Percentiles rank a stretch among this genome's conserved stretches.
Conservation (phyloP, 2,113 vertebrate species). For the Microtus oregoni region DNA sequence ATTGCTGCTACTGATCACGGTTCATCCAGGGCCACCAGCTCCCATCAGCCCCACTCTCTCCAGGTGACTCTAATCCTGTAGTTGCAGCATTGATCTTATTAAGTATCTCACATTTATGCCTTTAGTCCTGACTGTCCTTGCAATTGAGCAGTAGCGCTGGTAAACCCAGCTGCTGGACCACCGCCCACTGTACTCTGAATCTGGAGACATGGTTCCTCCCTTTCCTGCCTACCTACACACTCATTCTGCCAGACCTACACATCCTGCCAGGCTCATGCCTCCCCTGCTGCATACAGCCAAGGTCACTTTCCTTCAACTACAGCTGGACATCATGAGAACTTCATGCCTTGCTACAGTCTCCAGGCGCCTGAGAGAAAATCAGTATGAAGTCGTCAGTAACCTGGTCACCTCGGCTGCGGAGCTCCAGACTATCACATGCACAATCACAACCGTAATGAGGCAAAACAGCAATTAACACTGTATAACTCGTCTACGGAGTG, state of each 20-base stretch:
- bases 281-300: not conserved
- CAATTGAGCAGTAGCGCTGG: not conserved
- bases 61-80: not conserved
- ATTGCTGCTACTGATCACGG: too few species aligned
- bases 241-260: not conserved
- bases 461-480: not conserved
- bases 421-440: not conserved
- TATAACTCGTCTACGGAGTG: not conserved
- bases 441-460: not conserved
- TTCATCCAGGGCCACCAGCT: not conserved
- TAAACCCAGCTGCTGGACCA: not conserved
- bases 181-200: not conserved
- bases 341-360: not conserved
- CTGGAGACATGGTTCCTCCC: not conserved
- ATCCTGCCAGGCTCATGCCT: not conserved
- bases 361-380: not conserved
- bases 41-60: not conserved
- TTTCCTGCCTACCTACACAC: not conserved
- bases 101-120: not conserved
- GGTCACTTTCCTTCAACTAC: not conserved
- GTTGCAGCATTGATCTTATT: not conserved
- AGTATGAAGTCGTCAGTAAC: not conserved
- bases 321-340: not conserved
- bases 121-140: not conserved
- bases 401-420: not conserved